phyloP scores from a whole-genome alignment of 2,113 vertebrate genomes.

The Myocastor coypus region DNA sequence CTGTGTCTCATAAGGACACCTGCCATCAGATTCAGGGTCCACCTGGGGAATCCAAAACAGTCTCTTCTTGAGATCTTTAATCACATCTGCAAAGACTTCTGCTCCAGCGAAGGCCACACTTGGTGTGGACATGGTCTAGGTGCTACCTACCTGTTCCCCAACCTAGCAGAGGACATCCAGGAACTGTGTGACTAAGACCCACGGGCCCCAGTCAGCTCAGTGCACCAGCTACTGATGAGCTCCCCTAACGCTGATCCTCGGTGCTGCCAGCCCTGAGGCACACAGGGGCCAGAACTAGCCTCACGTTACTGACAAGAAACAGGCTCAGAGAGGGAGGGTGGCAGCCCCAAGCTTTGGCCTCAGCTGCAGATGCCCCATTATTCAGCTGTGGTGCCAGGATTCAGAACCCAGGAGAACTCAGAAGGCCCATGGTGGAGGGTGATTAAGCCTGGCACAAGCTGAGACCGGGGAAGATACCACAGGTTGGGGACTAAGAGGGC shows the following conservation, averaged over 20 bases:
- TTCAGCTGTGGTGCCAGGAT: not conserved
- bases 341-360: not conserved
- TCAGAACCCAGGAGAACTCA: not conserved
- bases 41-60: not conserved
- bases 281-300: not conserved
- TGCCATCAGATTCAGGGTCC: not conserved
- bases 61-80: not conserved
- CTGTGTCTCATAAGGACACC: not conserved
- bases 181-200: not conserved
- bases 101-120: not conserved
- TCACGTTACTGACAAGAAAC: not conserved
- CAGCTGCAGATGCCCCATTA: not conserved
- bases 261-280: not conserved
- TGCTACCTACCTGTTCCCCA: not conserved
- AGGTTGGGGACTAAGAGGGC: not conserved
- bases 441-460: not conserved
- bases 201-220: not conserved
- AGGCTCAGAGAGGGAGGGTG: not conserved
- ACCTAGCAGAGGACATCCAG: not conserved
- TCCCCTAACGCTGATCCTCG: not conserved
- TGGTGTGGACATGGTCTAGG: not conserved
- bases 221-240: not conserved
- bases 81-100: not conserved
- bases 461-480: not conserved
- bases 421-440: rapidly evolving